Conservation (phyloP, 2,113 vertebrate genomes). For the Dromiciops gliroides region DNA sequence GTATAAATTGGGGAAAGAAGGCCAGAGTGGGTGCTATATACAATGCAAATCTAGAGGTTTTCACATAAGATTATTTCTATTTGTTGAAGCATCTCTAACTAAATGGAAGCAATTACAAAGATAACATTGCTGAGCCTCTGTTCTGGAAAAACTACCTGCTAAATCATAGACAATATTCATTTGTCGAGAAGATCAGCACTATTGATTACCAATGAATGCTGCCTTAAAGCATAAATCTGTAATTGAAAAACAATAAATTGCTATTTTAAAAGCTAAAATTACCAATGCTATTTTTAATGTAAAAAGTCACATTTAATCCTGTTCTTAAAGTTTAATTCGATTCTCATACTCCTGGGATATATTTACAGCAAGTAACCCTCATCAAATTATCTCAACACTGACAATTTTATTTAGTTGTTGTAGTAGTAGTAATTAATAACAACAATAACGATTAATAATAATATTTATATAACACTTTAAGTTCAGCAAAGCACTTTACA, state of each 20-base stretch:
- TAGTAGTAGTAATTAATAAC: not conserved
- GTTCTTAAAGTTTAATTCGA: not conserved
- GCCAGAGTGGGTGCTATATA: not conserved
- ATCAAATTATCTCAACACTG: not conserved
- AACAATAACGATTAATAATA: not conserved
- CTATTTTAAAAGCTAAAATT: not conserved
- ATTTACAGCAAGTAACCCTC: not conserved
- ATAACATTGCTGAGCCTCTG: not conserved
- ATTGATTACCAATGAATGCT: not conserved
- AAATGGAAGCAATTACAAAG: not conserved
- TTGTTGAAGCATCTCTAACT: not conserved
- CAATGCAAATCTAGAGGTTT: not conserved
- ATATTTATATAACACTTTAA: not conserved
- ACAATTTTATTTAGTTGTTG: not conserved
- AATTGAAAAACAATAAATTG: not conserved
- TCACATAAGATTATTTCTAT: not conserved
- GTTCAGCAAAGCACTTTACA: not conserved
- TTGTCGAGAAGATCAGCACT: not conserved
- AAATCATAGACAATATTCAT: not conserved
- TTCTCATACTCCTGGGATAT: not conserved
- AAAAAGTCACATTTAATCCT: not conserved
- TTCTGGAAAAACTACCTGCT: not conserved
- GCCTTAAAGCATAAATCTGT: not conserved
- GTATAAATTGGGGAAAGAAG: not conserved
- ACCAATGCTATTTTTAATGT: not conserved